Percentiles rank a stretch among this genome's conserved stretches.
These are phyloP conservation scores for Cerceris ruficornis DNA, from an alignment of 2,888 invertebrate species.

Conservation along the genomic window DNA sequence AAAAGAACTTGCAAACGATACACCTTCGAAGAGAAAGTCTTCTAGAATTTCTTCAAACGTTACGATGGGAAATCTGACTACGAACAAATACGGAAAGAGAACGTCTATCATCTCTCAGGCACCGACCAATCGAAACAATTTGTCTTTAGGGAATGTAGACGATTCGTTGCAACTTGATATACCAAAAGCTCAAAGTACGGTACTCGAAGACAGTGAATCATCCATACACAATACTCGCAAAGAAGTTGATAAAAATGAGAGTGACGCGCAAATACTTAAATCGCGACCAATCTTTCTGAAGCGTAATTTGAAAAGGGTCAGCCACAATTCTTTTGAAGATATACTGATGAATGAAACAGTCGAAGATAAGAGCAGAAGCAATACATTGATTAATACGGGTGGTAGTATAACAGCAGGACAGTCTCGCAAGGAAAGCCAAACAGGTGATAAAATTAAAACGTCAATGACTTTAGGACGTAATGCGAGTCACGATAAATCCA, in stretches of 20 bases:
- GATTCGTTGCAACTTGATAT: background rate
- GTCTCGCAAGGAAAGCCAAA: background rate
- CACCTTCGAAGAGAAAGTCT: background rate
- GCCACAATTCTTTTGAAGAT: conserved; percentile 27
- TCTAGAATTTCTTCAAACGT: background rate
- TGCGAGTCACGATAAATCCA: too few relatives aligned
- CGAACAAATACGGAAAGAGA: background rate
- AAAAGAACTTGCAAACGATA: background rate
- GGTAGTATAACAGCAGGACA: too few relatives aligned
- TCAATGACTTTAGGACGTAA: too few relatives aligned
- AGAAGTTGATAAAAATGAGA: conserved; percentile 2
- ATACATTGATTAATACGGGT: too few relatives aligned
- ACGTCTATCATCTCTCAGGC: background rate
- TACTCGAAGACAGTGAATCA: background rate
- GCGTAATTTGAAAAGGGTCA: background rate
- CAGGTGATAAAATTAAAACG: background rate
- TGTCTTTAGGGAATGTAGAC: background rate
- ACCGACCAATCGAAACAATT: background rate
- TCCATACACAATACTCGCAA: background rate
- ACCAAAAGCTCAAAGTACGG: conserved; percentile 33
- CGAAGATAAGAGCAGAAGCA: background rate
- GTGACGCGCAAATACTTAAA: background rate
- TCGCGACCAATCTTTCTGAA: conserved; percentile 13
- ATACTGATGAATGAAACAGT: background rate
- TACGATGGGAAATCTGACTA: background rate